Base-by-base conservation (phyloP, 2,888 invertebrate species). In the Pristionchus entomophagus region DNA sequence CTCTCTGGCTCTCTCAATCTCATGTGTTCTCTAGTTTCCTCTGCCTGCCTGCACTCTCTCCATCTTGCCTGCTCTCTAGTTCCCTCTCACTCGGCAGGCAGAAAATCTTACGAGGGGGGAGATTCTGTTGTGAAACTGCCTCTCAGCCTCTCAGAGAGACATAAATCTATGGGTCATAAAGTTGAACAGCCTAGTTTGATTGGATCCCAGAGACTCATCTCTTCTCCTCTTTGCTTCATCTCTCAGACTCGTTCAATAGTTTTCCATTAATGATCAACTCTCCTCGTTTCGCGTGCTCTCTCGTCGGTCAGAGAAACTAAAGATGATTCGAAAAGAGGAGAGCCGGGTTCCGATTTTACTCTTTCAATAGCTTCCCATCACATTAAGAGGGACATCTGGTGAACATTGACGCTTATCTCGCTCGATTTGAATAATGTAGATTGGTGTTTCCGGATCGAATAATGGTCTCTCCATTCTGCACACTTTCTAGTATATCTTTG, bases 171-270 rank as follows among this genome's bases (percentile, higher is more conserved):
- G 73, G 73, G 41, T 73, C 73, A 73, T 73, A 73, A 73, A 73
- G 73, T 73, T 73, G 73, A 73, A 73, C 73, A 73, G 73, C 73
- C 73, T 73, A 73, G 65, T 73, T 73, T 73, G 73, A 73, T 73
- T 73, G 73, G 73, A 10, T 38, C 73, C 73, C 73, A 65, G 73
- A 73, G 73, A 45, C 45, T 38, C 73, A 8, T 69, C 38, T 69
- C 69, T 26, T 17, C 22, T 32, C 73, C 41, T n/a, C 69, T 26
- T 19, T 38, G 73, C 41, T 45, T 73, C 73, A n/a, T 5, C 56
- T 56, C n/a, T n/a, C n/a, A n/a, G n/a, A 6, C 65, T n/a, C 62
- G 19, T 56, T 62, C 65, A 69, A 69, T 59, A 59, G 59, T 14
- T 12, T 59, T 5, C 59, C 32, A 59, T 59, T 59, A 59, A 56